Evolutionary conservation across 1,140 invertebrate genomes (phyloP), one percentile per base, ranked within the genome.

Genomic region (Cydia pomonella): DNA sequence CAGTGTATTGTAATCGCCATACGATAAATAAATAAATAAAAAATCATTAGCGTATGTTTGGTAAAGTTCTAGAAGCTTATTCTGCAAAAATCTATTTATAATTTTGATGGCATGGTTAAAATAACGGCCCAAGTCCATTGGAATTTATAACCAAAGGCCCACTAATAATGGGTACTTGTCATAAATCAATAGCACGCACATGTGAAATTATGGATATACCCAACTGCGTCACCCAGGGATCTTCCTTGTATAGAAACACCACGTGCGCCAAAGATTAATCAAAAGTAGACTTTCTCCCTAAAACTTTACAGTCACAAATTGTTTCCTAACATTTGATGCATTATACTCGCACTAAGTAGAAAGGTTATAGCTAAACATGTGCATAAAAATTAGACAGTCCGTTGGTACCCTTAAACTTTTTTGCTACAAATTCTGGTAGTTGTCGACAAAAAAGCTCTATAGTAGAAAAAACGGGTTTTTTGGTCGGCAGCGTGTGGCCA

Each of bases 311-410:
- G 53, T 59, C 9, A 12, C 18, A 59, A 59, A 9, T 59, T 59
- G 53, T 59, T 1, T 21, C 7, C 3, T 2, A 10, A 59, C 2
- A 23, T 1, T 10, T 9, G 3, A 59, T 50, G 1, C 13, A 38
- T 72, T 7, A n/a, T 59, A 59, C 53, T 59, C 3, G 2, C 53
- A 10, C 53, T 23, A 2, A 53, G 5, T 23, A 23, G 53, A 59
- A 59, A 59, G 18, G 53, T 23, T 23, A 21, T 12, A 59, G 21
- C 53, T 59, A 23, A 59, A 23, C 53, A 59, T n/a, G 53, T 59
- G 53, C 53, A 12, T 59, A 59, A 59, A 23, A 59, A 59, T 59
- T 59, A 59, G 53, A 59, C 53, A 10, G 53, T 59, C 53, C 53
- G 53, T 59, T 59, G 53, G 53, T 59, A 59, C 53, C 53, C 53